Evolutionary conservation across 2,797 vertebrate species (phyloP), one percentile per base, ranked within the genome.

Genomic region (Balearica regulorum): DNA sequence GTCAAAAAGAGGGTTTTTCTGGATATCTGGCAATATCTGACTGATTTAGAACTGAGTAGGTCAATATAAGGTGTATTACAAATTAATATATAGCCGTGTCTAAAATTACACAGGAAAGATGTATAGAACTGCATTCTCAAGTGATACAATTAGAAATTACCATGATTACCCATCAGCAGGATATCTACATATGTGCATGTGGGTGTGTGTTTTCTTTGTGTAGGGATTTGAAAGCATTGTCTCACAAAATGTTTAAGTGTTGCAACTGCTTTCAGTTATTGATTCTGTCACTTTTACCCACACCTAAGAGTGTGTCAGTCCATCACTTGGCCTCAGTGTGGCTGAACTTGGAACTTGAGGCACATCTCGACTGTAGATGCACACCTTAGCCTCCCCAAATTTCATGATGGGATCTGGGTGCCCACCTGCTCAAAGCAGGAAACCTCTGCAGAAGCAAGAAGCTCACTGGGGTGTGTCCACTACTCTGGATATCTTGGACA

Each of bases 361-460:
- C 0, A 0, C 7, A 65, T 43, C 10, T 16, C 41, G 48, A 1
- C 6, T 28, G 13, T 4, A 21, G 39, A 28, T 25, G 10, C 3
- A 25, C 8, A 51, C 13, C 35, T 55, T 48, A 55, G 16, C 21
- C 14, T 35, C 22, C 28, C 13, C 28, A 53, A 8, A 18, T 41
- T 54, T 44, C 33, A 11, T 7, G 4, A 13, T 24, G 21, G 25
- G 18, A 35, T 20, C 49, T 11, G 3, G 2, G 1, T 33, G 8
- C 20, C 29, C 15, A 12, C 4, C 13, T 39, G 10, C 13, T 58
- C 21, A 46, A 35, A 35, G 35, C 8, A 39, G 28, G 7, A 64
- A 71, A 41, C 3, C 4, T 53, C 25, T 44, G 25, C 7, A 49
- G 48, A 37, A 87, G 1, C 14, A 68, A 57, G 10, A 43, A 62